Evolutionary conservation across 1,140 invertebrate species (phyloP).

Genomic region (Brachionus plicatilis): DNA sequence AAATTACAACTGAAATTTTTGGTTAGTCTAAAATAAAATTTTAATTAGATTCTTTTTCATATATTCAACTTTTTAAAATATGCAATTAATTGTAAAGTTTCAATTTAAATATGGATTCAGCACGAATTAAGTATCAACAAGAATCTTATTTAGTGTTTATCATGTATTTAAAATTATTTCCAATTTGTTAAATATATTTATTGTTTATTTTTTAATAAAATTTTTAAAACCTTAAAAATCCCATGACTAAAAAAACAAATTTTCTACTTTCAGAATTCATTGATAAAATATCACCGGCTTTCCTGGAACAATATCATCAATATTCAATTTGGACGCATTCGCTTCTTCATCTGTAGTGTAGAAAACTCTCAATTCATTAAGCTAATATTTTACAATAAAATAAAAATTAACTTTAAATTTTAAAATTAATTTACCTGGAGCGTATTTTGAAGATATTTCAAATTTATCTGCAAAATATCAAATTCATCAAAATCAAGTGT

Average conservation of each 20-base stretch:
- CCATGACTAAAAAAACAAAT: background rate
- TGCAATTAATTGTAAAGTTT: too few relatives aligned
- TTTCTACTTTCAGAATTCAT: background rate
- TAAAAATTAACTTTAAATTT: background rate
- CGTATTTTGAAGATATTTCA: constrained; percentile 31
- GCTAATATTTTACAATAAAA: background rate
- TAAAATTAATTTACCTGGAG: background rate
- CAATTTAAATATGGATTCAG: too few relatives aligned
- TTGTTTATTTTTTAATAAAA: background rate
- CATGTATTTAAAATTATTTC: background rate
- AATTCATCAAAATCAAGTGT: constrained; percentile 37
- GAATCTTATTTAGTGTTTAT: too few relatives aligned
- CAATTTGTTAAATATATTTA: background rate
- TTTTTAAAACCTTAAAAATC: background rate
- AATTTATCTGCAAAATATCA: constrained; percentile 23
- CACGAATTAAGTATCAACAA: too few relatives aligned
- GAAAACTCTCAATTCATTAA: constrained; percentile 17
- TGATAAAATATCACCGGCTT: constrained; percentile 32
- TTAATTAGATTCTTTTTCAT: too few relatives aligned
- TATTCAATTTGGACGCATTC: background rate
- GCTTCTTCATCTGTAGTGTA: constrained; percentile 19
- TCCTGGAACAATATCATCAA: constrained; percentile 33
- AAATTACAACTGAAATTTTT: too few relatives aligned
- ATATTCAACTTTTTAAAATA: too few relatives aligned
- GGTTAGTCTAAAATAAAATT: too few relatives aligned